Conservation (phyloP, 2,888 invertebrate species). For the Hoplodrina ambigua region DNA sequence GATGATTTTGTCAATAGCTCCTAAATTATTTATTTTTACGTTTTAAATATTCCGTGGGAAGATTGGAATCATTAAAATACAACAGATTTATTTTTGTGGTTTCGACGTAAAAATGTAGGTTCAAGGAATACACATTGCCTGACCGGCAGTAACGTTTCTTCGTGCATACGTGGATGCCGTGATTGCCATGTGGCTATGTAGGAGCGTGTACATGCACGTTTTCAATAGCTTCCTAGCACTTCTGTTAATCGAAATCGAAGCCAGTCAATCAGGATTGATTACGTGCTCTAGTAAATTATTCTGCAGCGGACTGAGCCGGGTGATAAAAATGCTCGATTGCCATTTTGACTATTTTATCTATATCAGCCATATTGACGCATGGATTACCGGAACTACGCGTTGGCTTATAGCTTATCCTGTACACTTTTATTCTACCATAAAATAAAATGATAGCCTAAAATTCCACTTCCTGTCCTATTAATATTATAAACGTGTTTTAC, state of each 20-base stretch:
- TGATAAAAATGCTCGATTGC: neutral
- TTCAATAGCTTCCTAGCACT: constrained; percentile 20
- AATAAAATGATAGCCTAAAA: neutral
- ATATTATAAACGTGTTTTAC: no score
- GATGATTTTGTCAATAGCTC: constrained; percentile 56
- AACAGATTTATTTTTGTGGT: constrained; percentile 27
- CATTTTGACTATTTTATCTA: constrained; percentile 6
- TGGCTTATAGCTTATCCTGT: neutral
- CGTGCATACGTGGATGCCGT: neutral
- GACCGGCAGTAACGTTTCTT: neutral
- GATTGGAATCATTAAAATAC: constrained; percentile 32
- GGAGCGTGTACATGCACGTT: neutral
- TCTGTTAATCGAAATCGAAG: constrained; percentile 29
- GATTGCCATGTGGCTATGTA: neutral
- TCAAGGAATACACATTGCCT: constrained; percentile 15
- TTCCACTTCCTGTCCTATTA: no score
- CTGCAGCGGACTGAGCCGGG: constrained; percentile 2
- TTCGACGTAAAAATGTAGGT: constrained; percentile 32
- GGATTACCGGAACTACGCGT: neutral
- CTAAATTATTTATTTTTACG: constrained; percentile 18
- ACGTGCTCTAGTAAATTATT: constrained; percentile 28
- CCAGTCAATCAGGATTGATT: constrained; percentile 26
- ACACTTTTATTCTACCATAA: neutral
- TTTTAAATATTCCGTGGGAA: constrained; percentile 50
- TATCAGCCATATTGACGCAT: neutral